phyloP scores from a whole-genome alignment of 2,888 invertebrate genomes.

The Cistogaster globosa region DNA sequence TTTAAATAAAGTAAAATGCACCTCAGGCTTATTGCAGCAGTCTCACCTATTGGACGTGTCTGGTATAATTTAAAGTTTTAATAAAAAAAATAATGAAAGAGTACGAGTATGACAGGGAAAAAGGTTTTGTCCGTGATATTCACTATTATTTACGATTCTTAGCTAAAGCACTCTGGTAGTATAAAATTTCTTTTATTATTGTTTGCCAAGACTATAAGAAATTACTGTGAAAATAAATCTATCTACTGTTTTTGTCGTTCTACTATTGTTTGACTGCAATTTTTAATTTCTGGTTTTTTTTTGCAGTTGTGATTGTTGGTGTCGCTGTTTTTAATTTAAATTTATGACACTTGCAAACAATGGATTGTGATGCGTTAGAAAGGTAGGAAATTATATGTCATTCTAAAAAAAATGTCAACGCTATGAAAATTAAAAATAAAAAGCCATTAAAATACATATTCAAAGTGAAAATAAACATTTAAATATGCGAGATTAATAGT shows the following conservation, averaged over 20 bases:
- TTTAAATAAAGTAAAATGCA: constrained; percentile 72
- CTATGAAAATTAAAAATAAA: constrained; percentile 30
- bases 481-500: neutral
- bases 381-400: constrained; percentile 74
- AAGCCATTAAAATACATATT: constrained; percentile 23
- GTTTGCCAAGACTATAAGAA: constrained; percentile 68
- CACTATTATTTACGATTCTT: constrained; percentile 55
- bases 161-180: constrained; percentile 42
- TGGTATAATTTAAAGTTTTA: constrained; percentile 73
- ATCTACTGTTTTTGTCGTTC: constrained; percentile 7
- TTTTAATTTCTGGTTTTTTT: constrained; percentile 60
- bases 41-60: constrained; percentile 76
- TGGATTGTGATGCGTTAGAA: constrained; percentile 68
- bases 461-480: neutral
- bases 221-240: constrained; percentile 57
- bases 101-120: neutral
- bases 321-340: constrained; percentile 61
- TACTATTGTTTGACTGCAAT: constrained; percentile 66
- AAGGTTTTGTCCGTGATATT: constrained; percentile 36
- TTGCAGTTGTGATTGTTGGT: constrained; percentile 39
- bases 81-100: constrained; percentile 12
- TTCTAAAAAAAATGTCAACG: constrained; percentile 68
- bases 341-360: constrained; percentile 70
- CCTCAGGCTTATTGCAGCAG: constrained; percentile 74
- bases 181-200: constrained; percentile 1